Evolutionary conservation across 1,140 invertebrate species (phyloP).

Genomic region (Polypedilum vanderplanki): DNA sequence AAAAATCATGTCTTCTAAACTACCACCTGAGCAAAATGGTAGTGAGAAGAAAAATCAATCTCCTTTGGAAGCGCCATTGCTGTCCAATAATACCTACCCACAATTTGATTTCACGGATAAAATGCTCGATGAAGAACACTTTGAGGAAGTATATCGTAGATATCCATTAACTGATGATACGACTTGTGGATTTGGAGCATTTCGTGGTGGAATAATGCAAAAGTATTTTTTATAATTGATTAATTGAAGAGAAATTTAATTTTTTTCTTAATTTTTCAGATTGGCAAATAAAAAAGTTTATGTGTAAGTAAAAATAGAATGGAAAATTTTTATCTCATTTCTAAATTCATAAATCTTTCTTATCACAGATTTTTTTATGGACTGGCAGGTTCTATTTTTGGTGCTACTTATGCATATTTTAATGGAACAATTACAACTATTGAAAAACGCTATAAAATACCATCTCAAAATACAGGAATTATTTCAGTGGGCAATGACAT

Average conservation of each 20-base stretch:
- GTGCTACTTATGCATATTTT: constrained; percentile 69
- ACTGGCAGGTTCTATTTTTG: constrained; percentile 62
- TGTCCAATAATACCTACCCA: no score
- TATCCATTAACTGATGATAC: constrained; percentile 54
- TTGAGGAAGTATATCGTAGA: constrained; percentile 48
- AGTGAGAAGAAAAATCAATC: background rate
- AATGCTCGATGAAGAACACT: constrained; percentile 39
- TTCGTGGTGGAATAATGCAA: constrained; percentile 52
- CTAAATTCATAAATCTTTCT: no score
- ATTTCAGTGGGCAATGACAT: constrained; percentile 66
- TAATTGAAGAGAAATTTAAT: background rate
- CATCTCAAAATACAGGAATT: constrained; percentile 64
- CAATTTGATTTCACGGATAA: constrained; percentile 29
- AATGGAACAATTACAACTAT: constrained; percentile 71
- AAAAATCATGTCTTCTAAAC: background rate
- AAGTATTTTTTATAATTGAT: constrained; percentile 32
- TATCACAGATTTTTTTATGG: constrained; percentile 53
- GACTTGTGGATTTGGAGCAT: constrained; percentile 55
- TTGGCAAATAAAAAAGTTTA: constrained; percentile 71
- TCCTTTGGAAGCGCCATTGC: no score
- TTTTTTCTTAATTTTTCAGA: constrained; percentile 34
- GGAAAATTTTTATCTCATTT: background rate
- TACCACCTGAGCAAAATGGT: background rate
- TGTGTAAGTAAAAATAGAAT: constrained; percentile 39
- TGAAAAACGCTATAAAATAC: constrained; percentile 74